Conservation (phyloP, 2,888 invertebrate species). For the Pyrocoelia pectoralis region DNA sequence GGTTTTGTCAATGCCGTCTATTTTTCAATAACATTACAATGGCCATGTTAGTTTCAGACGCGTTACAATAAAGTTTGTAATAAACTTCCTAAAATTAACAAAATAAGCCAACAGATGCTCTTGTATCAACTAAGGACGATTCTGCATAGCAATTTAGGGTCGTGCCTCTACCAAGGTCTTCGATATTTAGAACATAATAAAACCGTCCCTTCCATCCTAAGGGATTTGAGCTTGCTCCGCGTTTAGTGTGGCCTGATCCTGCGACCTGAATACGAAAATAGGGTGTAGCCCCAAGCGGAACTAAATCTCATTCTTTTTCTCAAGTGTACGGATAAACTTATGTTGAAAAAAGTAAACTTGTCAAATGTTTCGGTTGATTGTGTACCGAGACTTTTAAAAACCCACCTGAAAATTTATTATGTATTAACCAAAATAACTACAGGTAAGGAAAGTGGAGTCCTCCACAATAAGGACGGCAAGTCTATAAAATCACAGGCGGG, state of each 20-base stretch:
- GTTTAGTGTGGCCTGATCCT: slow-evolving; percentile 44
- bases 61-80: too few species aligned
- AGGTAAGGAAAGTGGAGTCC: background rate
- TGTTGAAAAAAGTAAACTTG: slow-evolving; percentile 23
- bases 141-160: slow-evolving; percentile 31
- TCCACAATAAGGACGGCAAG: too few species aligned
- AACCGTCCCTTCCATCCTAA: slow-evolving; percentile 45
- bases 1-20: too few species aligned
- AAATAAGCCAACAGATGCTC: background rate
- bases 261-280: slow-evolving; percentile 46
- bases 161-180: slow-evolving; percentile 40
- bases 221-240: slow-evolving; percentile 45
- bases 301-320: slow-evolving; percentile 29
- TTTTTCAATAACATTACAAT: too few species aligned
- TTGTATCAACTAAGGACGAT: slow-evolving; percentile 16
- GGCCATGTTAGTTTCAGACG: too few species aligned
- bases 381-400: slow-evolving; percentile 2
- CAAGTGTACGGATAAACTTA: slow-evolving; percentile 19
- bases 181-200: slow-evolving; percentile 52
- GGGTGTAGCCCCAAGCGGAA: slow-evolving; percentile 24
- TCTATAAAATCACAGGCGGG: too few species aligned
- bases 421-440: background rate
- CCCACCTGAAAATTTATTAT: slow-evolving; percentile 3
- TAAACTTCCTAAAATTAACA: too few species aligned
- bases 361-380: slow-evolving; percentile 4